Evolutionary conservation across 2,888 invertebrate genomes (phyloP).

Genomic region (Sycophila texana): DNA sequence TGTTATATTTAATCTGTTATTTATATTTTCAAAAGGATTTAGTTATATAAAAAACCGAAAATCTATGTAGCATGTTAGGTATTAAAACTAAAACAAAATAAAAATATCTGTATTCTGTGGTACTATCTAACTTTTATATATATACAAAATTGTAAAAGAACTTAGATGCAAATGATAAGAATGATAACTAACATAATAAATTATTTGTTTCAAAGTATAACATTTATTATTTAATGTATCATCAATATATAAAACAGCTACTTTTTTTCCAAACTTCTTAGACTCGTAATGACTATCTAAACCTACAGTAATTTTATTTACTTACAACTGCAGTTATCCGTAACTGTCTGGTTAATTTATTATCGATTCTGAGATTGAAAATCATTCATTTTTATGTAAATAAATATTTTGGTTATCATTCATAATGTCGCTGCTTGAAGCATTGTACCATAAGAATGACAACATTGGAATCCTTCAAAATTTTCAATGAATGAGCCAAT

Average conservation of each 20-base stretch:
- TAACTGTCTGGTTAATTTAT: conserved; percentile 48
- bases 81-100: conserved; percentile 14
- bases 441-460: conserved; percentile 31
- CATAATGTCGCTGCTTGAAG: conserved; percentile 33
- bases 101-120: neutral
- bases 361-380: conserved; percentile 39
- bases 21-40: conserved; percentile 1
- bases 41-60: neutral
- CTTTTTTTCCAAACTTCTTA: conserved; percentile 45
- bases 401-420: conserved; percentile 48
- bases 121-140: conserved; percentile 28
- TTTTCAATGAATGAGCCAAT: conserved; percentile 27
- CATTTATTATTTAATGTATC: conserved; percentile 54
- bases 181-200: conserved; percentile 48
- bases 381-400: conserved; percentile 33
- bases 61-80: neutral
- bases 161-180: conserved; percentile 36
- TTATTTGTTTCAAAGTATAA: conserved; percentile 46
- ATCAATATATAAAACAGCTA: conserved; percentile 55
- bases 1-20: conserved; percentile 1
- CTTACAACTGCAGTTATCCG: conserved; percentile 38
- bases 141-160: conserved; percentile 48
- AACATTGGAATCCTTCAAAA: conserved; percentile 30
- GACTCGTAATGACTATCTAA: conserved; percentile 50
- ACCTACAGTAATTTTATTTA: conserved; percentile 43